A percentile compares a stretch with the other conserved stretches of the same genome.
These are phyloP conservation scores for Acronicta alni DNA, from an alignment of 2,888 invertebrate species.

Conservation along the genomic window DNA sequence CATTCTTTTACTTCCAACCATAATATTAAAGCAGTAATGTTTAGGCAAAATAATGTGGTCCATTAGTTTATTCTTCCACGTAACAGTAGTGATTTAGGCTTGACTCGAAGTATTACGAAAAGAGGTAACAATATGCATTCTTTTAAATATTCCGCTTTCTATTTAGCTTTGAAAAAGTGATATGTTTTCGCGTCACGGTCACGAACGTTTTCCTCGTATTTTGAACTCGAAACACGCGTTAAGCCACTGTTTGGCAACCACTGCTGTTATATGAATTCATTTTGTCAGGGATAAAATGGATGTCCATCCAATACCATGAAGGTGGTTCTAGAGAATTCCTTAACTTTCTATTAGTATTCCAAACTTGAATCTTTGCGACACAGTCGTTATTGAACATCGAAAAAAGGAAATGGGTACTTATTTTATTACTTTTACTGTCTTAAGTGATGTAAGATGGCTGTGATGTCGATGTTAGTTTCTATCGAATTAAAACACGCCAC, in stretches of 20 bases:
- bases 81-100: constrained; percentile 41
- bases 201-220: constrained; percentile 60
- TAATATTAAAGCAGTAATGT: constrained; percentile 10
- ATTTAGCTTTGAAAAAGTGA: constrained; percentile 58
- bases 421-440: constrained; percentile 29
- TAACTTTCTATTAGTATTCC: constrained; percentile 13
- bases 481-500: constrained; percentile 16
- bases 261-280: constrained; percentile 40
- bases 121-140: constrained; percentile 39
- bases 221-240: constrained; percentile 60
- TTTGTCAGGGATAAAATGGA: constrained; percentile 60
- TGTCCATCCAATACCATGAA: constrained; percentile 32
- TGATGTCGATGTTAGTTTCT: constrained; percentile 5
- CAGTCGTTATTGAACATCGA: constrained; percentile 42
- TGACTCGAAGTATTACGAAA: constrained; percentile 51
- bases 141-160: constrained; percentile 57
- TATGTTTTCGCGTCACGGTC: constrained; percentile 66
- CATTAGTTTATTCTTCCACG: constrained; percentile 45
- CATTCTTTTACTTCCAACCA: constrained; percentile 35
- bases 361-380: constrained; percentile 25
- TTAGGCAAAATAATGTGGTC: constrained; percentile 14
- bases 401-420: constrained; percentile 26
- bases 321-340: constrained; percentile 26
- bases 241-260: constrained; percentile 58
- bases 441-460: constrained; percentile 15